Base-by-base conservation (phyloP, 2,797 vertebrate species). In the Argyrosomus regius region DNA sequence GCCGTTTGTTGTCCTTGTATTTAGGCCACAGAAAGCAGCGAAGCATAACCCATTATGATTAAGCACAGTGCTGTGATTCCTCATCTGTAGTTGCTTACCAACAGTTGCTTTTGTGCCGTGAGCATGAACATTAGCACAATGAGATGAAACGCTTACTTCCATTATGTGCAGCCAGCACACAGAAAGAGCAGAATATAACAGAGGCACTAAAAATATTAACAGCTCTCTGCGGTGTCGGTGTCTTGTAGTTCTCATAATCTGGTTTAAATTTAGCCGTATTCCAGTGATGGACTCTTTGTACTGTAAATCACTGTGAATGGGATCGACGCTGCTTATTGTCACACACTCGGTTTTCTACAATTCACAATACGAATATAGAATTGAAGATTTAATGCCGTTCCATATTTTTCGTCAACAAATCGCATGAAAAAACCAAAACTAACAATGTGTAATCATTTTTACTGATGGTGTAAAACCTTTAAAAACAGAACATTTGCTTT, bases 1-100 rank as follows among this genome's bases (percentile, higher is more conserved):
- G 68, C 60, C 43, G 72, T 45, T 65, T 71, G 56, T 60, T 67
- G 60, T 75, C 9, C 54, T 56, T 77, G 73, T 72, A 75, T 80
- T 82, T 45, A 62, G 67, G 82, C 74, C 58, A 59, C 70, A 58
- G 65, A 60, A 60, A 46, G 59, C 77, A 65, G 56, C 5, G 60
- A 86, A 45, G 69, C 80, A 9, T 43, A 53, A 58, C 46, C 50
- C 39, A 9, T 22, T 22, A n/a, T 39, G 80, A 75, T 74, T 43
- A 74, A 62, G 10, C 80, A 43, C 0, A 26, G 53, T 1, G 61
- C 68, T 52, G 24, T 17, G 50, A 22, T 63, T 46, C 45, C 28
- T 56, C 68, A 22, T n/a, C 62, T 53, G 72, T n/a, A 3, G 0
- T 41, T 31, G n/a, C 61, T 77, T 26, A 86, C 49, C 70, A 45